Conservation (phyloP, 2,888 invertebrate species). For the Trachelus iudaicus region DNA sequence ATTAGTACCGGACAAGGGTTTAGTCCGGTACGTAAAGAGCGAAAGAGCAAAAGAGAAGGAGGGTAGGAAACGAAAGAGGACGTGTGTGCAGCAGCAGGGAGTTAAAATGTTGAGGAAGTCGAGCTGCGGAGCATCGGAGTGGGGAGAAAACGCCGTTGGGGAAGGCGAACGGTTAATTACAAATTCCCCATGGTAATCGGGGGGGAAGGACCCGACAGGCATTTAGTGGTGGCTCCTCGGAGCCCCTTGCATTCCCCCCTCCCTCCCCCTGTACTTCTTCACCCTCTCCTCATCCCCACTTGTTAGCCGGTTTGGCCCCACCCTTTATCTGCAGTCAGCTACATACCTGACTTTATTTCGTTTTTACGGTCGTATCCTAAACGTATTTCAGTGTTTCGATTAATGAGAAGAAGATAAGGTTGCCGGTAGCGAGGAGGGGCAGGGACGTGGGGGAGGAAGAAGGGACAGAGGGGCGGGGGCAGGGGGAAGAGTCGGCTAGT, state of each 20-base stretch:
- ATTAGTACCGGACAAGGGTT: too few relatives aligned
- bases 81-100: too few relatives aligned
- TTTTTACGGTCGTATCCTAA: constrained; percentile 45
- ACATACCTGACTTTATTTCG: constrained; percentile 32
- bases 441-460: background rate
- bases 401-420: constrained; percentile 45
- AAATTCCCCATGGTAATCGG: constrained; percentile 38
- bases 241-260: background rate
- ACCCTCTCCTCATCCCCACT: background rate
- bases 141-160: background rate
- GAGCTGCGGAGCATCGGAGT: background rate
- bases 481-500: too few relatives aligned
- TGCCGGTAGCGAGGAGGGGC: constrained; percentile 1
- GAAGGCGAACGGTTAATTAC: constrained; percentile 36
- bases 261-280: background rate
- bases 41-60: too few relatives aligned
- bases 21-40: too few relatives aligned
- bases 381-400: constrained; percentile 48
- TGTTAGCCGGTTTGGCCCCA: background rate
- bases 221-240: background rate
- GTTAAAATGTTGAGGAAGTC: too few relatives aligned
- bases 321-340: background rate
- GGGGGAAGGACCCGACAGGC: background rate
- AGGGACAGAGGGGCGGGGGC: constrained; percentile 4
- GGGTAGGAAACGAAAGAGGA: too few relatives aligned